Conservation (phyloP, 2,113 vertebrate genomes). For the Macrotis lagotis region DNA sequence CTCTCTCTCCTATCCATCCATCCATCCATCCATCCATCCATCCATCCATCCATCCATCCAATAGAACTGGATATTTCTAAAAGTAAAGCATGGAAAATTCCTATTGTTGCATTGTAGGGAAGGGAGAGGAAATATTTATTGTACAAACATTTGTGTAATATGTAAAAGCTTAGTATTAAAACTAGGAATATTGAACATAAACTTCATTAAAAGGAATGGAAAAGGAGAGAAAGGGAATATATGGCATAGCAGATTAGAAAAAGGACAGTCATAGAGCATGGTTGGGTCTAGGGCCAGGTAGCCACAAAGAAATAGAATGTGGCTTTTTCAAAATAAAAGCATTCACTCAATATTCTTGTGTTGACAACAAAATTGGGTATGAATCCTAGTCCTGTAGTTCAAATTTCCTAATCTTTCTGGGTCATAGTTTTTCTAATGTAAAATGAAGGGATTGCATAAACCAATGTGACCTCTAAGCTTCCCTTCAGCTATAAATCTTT, state of each 20-base stretch:
- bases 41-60: neutral
- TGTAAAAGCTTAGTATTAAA: conserved; percentile 20
- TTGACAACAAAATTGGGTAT: neutral
- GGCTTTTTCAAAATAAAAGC: neutral
- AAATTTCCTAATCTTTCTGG: neutral
- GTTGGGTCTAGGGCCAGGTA: neutral
- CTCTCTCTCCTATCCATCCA: too few species aligned
- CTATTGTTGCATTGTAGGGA: neutral
- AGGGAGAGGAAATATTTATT: neutral
- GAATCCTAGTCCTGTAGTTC: neutral
- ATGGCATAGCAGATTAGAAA: neutral
- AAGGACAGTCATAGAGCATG: neutral
- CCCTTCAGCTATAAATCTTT: neutral
- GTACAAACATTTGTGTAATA: neutral
- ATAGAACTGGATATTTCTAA: neutral
- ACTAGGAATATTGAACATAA: neutral
- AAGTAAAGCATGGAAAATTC: conserved; percentile 3
- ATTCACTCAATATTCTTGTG: neutral
- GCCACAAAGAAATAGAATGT: neutral
- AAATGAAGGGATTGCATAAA: too few species aligned
- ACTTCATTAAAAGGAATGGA: neutral
- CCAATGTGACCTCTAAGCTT: neutral
- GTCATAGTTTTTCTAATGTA: neutral
- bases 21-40: too few species aligned
- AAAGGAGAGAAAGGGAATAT: neutral